Base-by-base conservation (phyloP, 2,888 invertebrate species). In the Chalcosyrphus nemorum region DNA sequence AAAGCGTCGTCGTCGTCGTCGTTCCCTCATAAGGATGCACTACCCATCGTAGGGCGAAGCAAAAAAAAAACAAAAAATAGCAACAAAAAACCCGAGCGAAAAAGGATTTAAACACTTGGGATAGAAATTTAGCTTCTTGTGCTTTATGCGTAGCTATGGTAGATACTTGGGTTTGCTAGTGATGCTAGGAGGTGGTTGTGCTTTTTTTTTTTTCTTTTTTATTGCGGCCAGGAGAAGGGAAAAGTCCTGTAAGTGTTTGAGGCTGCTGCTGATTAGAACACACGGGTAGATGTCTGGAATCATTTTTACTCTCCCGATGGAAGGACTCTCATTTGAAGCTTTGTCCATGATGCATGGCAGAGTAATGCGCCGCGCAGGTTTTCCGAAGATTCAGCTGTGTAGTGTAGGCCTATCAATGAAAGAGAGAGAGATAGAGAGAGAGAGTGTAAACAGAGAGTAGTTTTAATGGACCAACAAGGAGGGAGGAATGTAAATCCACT, bases 321-420 rank as follows among this genome's bases (percentile, higher is more conserved):
- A 47, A 70, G 38, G 13, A 17, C 11, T 47, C 29, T 35, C 43
- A 5, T 32, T 29, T 47, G n/a, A 15, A 74, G 78, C 78, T 84
- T 63, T 59, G 7, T 21, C n/a, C 13, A 43, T 43, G 45, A n/a
- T 63, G 45, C 41, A 24, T 5, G n/a, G 9, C 27, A 6, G 43
- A 74, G 2, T 43, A 59, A 63, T 84, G 84, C 78, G 84, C 84
- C 24, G 80, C 84, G 84, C 84, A 84, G 80, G 84, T 70, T 80
- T 52, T 65, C 74, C 74, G 74, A 80, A 80, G 35, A 84, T 84
- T 84, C 84, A 84, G 84, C 84, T 65, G 45, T n/a, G 27, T 61
- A 5, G 17, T n/a, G n/a, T 7, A 13, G 7, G 13, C 0, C 38
- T 15, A 15, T 5, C n/a, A n/a, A 15, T n/a, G n/a, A 0, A 65